phyloP scores from a whole-genome alignment of 1,140 invertebrate species.

The Megalopta genalis region DNA sequence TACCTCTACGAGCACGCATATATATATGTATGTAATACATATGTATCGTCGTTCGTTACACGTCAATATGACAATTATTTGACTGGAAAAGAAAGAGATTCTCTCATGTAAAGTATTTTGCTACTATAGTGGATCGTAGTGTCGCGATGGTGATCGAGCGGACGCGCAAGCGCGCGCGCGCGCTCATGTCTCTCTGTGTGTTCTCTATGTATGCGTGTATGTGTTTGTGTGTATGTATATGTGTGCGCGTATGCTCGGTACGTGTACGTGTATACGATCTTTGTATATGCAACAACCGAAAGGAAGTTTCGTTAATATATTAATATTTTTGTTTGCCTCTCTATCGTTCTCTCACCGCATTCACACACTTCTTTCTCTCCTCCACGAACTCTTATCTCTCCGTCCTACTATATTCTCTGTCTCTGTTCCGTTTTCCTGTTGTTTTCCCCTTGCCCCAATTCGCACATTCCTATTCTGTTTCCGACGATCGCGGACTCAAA shows the following conservation, averaged over 20 bases:
- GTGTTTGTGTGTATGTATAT: neutral
- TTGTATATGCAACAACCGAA: conserved; percentile 31
- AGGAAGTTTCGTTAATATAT: conserved; percentile 18
- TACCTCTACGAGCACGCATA: neutral
- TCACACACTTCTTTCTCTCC: conserved; percentile 6
- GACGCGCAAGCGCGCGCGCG: neutral
- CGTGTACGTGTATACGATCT: conserved; percentile 2
- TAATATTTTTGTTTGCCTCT: conserved; percentile 25
- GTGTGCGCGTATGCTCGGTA: too few relatives aligned
- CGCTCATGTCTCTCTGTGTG: too few relatives aligned
- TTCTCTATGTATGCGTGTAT: too few relatives aligned
- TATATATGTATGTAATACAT: conserved; percentile 6
- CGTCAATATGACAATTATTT: conserved; percentile 43
- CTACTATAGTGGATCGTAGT: conserved; percentile 18
- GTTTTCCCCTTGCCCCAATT: neutral
- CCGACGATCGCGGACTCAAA: conserved; percentile 10
- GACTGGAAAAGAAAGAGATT: conserved; percentile 43
- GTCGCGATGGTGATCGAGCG: conserved; percentile 9
- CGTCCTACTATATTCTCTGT: neutral
- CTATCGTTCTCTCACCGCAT: neutral
- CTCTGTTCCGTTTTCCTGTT: conserved; percentile 11
- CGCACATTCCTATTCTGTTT: neutral
- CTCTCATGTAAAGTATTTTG: conserved; percentile 51
- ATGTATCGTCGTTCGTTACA: conserved; percentile 41
- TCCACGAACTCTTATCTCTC: neutral